Conservation (phyloP, 2,113 vertebrate species). For the Sebastes fasciatus region DNA sequence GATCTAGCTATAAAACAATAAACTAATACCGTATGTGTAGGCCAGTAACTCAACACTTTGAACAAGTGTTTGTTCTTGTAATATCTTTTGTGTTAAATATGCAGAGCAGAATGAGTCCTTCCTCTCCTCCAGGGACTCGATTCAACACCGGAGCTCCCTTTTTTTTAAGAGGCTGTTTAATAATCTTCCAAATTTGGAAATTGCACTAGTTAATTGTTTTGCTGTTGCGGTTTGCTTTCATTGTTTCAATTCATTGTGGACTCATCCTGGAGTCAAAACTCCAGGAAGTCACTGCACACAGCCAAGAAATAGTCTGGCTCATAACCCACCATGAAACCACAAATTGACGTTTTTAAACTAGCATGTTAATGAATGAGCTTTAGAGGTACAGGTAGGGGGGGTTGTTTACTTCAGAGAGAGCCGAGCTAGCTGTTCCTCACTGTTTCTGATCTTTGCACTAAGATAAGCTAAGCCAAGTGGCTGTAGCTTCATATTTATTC, state of each 20-base stretch:
- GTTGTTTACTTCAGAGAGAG: not conserved
- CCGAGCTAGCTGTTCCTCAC: not conserved
- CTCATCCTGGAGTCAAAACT: not conserved
- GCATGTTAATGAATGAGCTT: not conserved
- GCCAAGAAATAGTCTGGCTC: not conserved
- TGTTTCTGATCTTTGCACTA: not conserved
- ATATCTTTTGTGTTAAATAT: slow-evolving; percentile 12
- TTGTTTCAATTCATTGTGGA: slow-evolving; percentile 9
- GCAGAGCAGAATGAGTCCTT: slow-evolving; percentile 6
- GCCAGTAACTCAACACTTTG: not conserved
- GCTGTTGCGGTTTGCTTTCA: slow-evolving; percentile 14
- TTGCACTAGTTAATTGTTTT: slow-evolving; percentile 9
- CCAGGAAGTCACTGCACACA: not conserved
- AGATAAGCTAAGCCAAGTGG: not conserved
- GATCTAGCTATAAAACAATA: not conserved
- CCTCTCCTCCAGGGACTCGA: not conserved
- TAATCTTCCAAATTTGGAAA: slow-evolving; percentile 14
- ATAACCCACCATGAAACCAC: not conserved
- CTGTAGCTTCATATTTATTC: not conserved
- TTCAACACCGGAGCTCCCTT: not conserved
- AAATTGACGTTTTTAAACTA: not conserved
- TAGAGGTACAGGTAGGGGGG: not conserved
- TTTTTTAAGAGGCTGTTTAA: not conserved
- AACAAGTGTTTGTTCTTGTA: not conserved
- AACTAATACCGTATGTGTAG: not conserved